A percentile compares a stretch with the other conserved stretches of the same genome.
Conservation (phyloP, 1,140 invertebrate genomes). For the Drosophila biarmipes region DNA sequence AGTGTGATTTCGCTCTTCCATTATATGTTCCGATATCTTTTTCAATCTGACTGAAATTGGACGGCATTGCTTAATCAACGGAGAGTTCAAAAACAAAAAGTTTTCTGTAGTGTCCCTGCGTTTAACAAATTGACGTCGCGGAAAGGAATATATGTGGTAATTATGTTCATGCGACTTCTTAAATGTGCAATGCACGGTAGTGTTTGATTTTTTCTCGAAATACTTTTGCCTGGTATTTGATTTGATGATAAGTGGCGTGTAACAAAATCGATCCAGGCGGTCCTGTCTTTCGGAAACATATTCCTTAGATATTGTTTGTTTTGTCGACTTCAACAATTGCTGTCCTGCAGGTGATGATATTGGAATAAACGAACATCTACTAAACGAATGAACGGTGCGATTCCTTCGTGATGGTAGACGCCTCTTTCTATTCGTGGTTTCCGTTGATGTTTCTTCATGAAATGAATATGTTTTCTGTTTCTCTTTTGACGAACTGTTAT, state of each 20-base stretch:
- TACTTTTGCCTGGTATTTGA: conserved; percentile 84
- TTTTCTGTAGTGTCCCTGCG: conserved; percentile 64
- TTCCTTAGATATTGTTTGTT: conserved; percentile 85
- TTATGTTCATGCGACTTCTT: conserved; percentile 80
- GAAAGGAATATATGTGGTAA: conserved; percentile 85
- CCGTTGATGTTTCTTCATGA: conserved; percentile 50
- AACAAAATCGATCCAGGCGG: conserved; percentile 85
- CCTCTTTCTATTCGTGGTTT: conserved; percentile 59
- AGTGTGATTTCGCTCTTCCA: conserved; percentile 79
- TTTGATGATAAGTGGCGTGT: conserved; percentile 84
- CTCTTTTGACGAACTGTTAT: conserved; percentile 38
- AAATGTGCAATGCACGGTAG: conserved; percentile 85
- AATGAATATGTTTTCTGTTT: conserved; percentile 55
- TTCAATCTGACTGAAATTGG: conserved; percentile 85
- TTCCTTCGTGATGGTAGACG: conserved; percentile 85
- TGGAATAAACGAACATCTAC: conserved; percentile 85
- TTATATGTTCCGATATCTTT: conserved; percentile 75
- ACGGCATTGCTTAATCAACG: conserved; percentile 83
- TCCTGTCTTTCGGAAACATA: conserved; percentile 86
- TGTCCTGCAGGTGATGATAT: conserved; percentile 87
- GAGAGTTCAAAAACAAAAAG: conserved; percentile 77
- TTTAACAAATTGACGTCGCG: conserved; percentile 77
- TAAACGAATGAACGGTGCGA: conserved; percentile 84
- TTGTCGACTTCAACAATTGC: conserved; percentile 85
- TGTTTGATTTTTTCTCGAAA: conserved; percentile 83